Evolutionary conservation across 2,113 vertebrate species (phyloP).

Genomic region (Coreoperca whiteheadi): DNA sequence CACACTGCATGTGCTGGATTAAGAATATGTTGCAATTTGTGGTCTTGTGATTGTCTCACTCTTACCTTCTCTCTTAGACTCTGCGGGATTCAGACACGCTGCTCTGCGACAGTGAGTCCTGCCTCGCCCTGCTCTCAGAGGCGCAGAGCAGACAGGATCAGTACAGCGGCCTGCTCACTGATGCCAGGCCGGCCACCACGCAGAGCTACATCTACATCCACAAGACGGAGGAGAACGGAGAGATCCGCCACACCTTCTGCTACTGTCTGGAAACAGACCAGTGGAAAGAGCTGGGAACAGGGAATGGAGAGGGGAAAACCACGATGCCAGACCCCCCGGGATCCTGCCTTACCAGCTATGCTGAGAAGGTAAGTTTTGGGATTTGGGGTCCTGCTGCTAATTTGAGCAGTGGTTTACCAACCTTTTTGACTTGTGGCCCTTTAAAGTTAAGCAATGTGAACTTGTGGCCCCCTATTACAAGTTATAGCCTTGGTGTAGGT

Average conservation of each 20-base stretch:
- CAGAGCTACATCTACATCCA: slow-evolving; percentile 97
- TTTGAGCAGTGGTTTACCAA: background rate
- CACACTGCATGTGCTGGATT: too few relatives aligned
- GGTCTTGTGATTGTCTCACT: background rate
- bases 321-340: slow-evolving; percentile 90
- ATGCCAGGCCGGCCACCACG: slow-evolving; percentile 92
- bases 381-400: background rate
- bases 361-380: slow-evolving; percentile 86
- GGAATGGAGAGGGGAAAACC: slow-evolving; percentile 48
- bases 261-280: slow-evolving; percentile 91
- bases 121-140: slow-evolving; percentile 82
- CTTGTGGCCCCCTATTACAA: background rate
- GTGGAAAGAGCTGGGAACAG: slow-evolving; percentile 90
- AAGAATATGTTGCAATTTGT: background rate
- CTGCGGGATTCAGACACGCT: slow-evolving; percentile 83
- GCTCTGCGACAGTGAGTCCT: slow-evolving; percentile 82
- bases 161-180: slow-evolving; percentile 88
- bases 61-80: slow-evolving; percentile 74
- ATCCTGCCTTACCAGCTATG: slow-evolving; percentile 91
- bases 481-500: background rate
- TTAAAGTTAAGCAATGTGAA: background rate
- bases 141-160: slow-evolving; percentile 85
- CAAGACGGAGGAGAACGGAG: slow-evolving; percentile 93
- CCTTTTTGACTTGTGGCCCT: background rate
- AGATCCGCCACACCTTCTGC: slow-evolving; percentile 91